phyloP scores from a whole-genome alignment of 2,797 vertebrate genomes.

The Anabas testudineus region DNA sequence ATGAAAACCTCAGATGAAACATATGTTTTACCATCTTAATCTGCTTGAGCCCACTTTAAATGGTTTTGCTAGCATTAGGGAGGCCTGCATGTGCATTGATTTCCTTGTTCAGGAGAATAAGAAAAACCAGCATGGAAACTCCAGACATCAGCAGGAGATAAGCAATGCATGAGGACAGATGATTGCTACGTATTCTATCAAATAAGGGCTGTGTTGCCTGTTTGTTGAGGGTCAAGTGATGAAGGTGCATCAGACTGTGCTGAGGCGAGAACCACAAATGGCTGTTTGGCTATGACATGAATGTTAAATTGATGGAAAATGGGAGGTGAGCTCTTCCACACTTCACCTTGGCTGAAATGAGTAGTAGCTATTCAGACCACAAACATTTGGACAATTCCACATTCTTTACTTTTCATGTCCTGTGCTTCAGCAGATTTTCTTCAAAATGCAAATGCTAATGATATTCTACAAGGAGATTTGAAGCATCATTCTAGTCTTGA shows the following conservation, averaged over 20 bases:
- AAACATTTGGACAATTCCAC: too few relatives aligned
- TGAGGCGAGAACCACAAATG: conserved; percentile 5
- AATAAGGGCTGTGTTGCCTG: conserved; percentile 7
- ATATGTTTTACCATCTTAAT: conserved; percentile 37
- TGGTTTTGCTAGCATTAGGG: conserved; percentile 46
- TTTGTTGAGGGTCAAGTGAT: neutral
- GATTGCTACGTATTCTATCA: conserved; percentile 11
- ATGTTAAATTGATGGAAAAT: conserved; percentile 10
- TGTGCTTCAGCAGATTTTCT: too few relatives aligned
- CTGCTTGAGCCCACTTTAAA: conserved; percentile 48
- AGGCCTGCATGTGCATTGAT: conserved; percentile 49
- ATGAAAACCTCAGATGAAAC: conserved; percentile 45
- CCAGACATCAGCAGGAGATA: conserved; percentile 35
- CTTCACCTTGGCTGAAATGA: too few relatives aligned
- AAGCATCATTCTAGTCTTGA: too few relatives aligned
- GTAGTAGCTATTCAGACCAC: neutral
- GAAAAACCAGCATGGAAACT: conserved; percentile 28
- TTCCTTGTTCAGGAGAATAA: conserved; percentile 23
- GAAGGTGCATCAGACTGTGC: neutral
- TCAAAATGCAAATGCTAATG: too few relatives aligned
- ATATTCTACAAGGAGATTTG: too few relatives aligned
- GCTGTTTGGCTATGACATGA: neutral
- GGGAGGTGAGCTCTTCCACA: neutral
- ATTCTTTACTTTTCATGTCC: too few relatives aligned
- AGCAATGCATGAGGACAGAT: conserved; percentile 16